A percentile compares a stretch with the other conserved stretches of the same genome.
Conservation (phyloP, 2,888 invertebrate genomes). For the Temnothorax rugatulus region DNA sequence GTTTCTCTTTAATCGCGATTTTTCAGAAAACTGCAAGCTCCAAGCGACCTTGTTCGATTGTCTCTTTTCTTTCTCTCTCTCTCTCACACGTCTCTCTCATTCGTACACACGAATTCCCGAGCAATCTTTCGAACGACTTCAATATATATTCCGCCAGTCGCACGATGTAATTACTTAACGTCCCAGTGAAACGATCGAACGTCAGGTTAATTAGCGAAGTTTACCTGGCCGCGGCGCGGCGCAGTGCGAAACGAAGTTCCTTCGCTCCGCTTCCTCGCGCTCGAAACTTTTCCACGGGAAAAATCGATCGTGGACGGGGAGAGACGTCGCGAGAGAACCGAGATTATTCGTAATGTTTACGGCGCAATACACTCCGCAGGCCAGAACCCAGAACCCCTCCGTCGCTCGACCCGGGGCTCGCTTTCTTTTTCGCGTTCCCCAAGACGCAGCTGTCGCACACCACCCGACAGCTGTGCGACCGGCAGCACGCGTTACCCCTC, state of each 20-base stretch:
- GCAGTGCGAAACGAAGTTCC: not conserved
- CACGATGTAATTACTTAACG: conserved; percentile 9
- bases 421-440: conserved; percentile 52
- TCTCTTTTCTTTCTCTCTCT: not conserved
- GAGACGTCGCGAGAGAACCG: not conserved
- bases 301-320: conserved; percentile 25
- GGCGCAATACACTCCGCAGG: conserved; percentile 36
- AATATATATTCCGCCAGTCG: not conserved
- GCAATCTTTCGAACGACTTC: not conserved
- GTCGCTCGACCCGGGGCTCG: not conserved
- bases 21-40: not conserved
- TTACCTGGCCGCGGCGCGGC: not conserved
- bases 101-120: not conserved
- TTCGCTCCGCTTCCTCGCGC: not conserved
- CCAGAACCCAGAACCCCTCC: conserved; percentile 13
- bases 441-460: conserved; percentile 80
- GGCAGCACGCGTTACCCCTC: conserved; percentile 70
- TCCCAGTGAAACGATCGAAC: conserved; percentile 9
- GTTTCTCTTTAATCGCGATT: not conserved
- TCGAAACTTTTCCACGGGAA: conserved; percentile 34
- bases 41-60: not conserved
- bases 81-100: too few relatives aligned
- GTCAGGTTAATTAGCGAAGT: conserved; percentile 23
- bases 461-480: conserved; percentile 78
- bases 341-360: conserved; percentile 9